These are phyloP conservation scores for Drosophila austrosaltans DNA, from an alignment of 2,888 invertebrate species.

Conservation along the genomic window DNA sequence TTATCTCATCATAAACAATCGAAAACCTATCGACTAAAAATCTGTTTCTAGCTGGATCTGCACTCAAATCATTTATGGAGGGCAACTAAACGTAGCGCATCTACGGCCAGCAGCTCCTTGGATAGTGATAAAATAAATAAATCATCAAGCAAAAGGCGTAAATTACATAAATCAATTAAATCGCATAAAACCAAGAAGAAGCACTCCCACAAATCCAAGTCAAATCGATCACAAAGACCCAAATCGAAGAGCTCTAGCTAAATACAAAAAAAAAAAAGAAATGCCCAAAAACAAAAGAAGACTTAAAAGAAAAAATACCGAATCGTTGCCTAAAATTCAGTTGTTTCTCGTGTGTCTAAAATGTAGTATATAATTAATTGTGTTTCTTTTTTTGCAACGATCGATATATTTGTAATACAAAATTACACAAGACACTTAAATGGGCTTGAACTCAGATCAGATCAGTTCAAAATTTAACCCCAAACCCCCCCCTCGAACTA, in stretches of 20 bases:
- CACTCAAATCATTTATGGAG: constrained; percentile 70
- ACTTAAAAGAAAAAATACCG: neutral
- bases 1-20: constrained; percentile 26
- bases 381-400: neutral
- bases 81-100: constrained; percentile 69
- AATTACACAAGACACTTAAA: neutral
- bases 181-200: constrained; percentile 70
- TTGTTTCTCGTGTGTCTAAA: neutral
- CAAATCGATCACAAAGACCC: constrained; percentile 45
- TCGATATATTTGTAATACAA: neutral
- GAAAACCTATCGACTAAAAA: constrained; percentile 54
- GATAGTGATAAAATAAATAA: constrained; percentile 51
- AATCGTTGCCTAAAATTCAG: neutral
- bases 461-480: constrained; percentile 42
- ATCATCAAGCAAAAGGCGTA: constrained; percentile 63
- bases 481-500: constrained; percentile 15
- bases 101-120: constrained; percentile 46
- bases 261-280: constrained; percentile 5
- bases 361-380: neutral
- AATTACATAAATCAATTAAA: constrained; percentile 55
- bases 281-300: constrained; percentile 6
- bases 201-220: constrained; percentile 67
- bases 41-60: constrained; percentile 76
- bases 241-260: constrained; percentile 47
- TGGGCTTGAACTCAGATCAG: constrained; percentile 6